Percentiles rank a stretch among this genome's conserved stretches.
These are phyloP conservation scores for Zeugodacus cucurbitae DNA, from an alignment of 1,140 invertebrate genomes.

Conservation along the genomic window DNA sequence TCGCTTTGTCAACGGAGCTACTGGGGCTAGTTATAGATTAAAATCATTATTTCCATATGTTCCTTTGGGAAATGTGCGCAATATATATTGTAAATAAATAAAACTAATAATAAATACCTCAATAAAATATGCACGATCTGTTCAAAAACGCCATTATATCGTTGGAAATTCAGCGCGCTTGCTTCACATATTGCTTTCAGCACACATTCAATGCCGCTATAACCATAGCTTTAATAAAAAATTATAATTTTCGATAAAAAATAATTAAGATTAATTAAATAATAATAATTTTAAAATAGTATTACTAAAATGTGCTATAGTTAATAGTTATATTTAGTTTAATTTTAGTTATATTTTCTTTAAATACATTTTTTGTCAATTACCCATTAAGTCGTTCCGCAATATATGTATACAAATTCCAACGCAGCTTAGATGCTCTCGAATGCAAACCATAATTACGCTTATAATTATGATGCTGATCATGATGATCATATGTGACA, in stretches of 20 bases:
- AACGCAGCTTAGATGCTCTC: slow-evolving; percentile 46
- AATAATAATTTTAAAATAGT: no score
- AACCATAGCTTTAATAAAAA: slow-evolving; percentile 49
- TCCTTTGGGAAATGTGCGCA: no score
- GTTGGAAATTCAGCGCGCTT: slow-evolving; percentile 47
- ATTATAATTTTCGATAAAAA: background rate
- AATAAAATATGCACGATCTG: slow-evolving; percentile 51
- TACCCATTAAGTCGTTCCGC: slow-evolving; percentile 52
- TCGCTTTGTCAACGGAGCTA: slow-evolving; percentile 39
- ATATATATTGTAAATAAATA: no score
- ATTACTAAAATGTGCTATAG: no score
- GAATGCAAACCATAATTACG: background rate
- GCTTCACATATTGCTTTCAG: slow-evolving; percentile 53
- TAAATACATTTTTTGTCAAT: background rate
- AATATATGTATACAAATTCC: slow-evolving; percentile 52
- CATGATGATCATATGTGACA: background rate
- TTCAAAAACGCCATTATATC: slow-evolving; percentile 47
- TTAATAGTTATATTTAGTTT: no score
- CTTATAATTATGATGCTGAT: no score
- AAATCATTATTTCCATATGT: no score
- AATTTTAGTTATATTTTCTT: no score
- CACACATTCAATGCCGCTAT: slow-evolving; percentile 52
- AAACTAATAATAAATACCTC: slow-evolving; percentile 43
- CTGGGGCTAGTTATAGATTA: slow-evolving; percentile 20
- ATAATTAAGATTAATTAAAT: background rate